Evolutionary conservation across 2,113 vertebrate species (phyloP), one percentile per base, ranked within the genome.

Genomic region (Oryzias celebensis): DNA sequence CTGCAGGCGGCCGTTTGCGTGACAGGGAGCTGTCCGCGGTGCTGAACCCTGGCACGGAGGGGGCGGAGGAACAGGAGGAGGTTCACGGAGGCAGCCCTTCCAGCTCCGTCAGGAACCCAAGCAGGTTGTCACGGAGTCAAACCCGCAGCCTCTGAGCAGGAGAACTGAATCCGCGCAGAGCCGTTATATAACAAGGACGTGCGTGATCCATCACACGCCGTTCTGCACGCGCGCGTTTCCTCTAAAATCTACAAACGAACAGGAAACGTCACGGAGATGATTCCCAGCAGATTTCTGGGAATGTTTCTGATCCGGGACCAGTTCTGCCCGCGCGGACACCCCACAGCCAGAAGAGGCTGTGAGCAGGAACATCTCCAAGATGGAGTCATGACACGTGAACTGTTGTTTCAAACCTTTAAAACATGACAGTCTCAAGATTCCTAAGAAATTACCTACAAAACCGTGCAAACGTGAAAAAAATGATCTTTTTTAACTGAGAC

Each of bases 1-100:
- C 26, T 28, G 26, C 26, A 28, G 26, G 57, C 36, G 52, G 14
- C 56, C 42, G 63, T 1, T 63, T 46, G 62, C 46, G 17, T 23
- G 56, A 45, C 17, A 7, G 36, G 78, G 89, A 87, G 85, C 91
- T 93, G 73, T 80, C 90, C 92, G 52, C 68, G 89, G 92, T 93
- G 80, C 91, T 93, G 90, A 91, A 89, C 75, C 51, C 28, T 65
- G 71, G 65, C 7, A 47, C 56, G 8, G 17, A 18, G 63, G 2
- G 44, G 54, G 60, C 26, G 45, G 31, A 0, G 43, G 23, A 58
- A 20, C 31, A 56, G 31, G 63, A 58, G 46, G 52, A 57, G 46
- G 42, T 10, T 7, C 50, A 50, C 43, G 31, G 49, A 24, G 62
- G 63, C 28, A 55, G 68, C 52, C 64, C 71, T 68, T 47, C 52